Percentiles rank a stretch among this genome's conserved stretches.
Conservation (phyloP, 2,888 invertebrate species). For the Polyommatus iphigenia region DNA sequence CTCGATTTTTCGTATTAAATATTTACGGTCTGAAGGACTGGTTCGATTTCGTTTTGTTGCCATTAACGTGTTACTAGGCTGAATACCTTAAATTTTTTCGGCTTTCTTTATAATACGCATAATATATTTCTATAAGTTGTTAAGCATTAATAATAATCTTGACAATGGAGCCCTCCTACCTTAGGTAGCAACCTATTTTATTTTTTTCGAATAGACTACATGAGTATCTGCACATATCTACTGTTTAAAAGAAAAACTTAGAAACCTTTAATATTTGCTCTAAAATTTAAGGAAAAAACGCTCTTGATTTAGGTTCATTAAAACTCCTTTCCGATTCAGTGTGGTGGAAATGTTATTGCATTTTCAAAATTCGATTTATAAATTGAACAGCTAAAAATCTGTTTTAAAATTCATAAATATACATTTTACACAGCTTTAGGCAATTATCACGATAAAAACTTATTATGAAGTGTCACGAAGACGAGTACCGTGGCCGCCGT, state of each 20-base stretch:
- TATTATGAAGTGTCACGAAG: slow-evolving; percentile 53
- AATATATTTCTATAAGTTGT: no score
- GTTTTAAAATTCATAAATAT: slow-evolving; percentile 3
- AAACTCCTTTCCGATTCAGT: no score
- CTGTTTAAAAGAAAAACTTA: no score
- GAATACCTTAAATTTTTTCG: background rate
- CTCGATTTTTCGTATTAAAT: slow-evolving; percentile 38
- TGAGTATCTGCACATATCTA: no score
- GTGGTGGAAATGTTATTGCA: no score
- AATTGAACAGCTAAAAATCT: background rate
- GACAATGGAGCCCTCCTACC: no score
- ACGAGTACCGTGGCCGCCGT: slow-evolving; percentile 56
- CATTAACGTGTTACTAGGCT: background rate
- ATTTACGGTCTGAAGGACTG: background rate
- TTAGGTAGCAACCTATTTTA: no score
- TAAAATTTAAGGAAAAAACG: no score
- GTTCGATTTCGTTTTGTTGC: background rate
- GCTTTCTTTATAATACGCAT: background rate
- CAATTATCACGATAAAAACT: slow-evolving; percentile 50
- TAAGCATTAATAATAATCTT: no score
- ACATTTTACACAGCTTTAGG: slow-evolving; percentile 23
- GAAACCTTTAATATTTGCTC: no score
- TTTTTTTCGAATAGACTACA: no score
- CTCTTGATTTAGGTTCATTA: no score
- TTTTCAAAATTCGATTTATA: background rate